These are phyloP conservation scores for Chromis chromis DNA, from an alignment of 2,797 vertebrate species.

Conservation along the genomic window DNA sequence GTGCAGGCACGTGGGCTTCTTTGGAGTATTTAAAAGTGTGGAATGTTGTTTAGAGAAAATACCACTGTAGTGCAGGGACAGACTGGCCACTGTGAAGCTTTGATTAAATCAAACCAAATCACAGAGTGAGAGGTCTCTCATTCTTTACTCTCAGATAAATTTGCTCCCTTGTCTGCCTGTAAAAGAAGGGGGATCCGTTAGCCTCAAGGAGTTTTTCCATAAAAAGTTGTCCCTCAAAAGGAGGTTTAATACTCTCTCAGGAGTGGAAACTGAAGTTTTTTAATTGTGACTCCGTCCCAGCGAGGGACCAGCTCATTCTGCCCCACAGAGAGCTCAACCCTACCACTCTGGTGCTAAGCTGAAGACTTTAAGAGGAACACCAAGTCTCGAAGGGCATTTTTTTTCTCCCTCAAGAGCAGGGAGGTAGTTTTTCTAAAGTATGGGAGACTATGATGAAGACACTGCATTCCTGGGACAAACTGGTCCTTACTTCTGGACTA, in stretches of 20 bases:
- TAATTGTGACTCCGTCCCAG: slow-evolving; percentile 55
- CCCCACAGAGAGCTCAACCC: slow-evolving; percentile 51
- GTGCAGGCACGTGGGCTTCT: slow-evolving; percentile 76
- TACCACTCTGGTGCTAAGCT: slow-evolving; percentile 47
- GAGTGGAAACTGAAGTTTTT: slow-evolving; percentile 44
- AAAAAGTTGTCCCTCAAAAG: slow-evolving; percentile 24
- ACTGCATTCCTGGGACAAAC: slow-evolving; percentile 88
- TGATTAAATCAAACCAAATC: slow-evolving; percentile 56
- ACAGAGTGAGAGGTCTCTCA: slow-evolving; percentile 20
- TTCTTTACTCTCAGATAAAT: slow-evolving; percentile 12
- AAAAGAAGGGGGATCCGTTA: background rate
- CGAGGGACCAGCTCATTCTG: slow-evolving; percentile 49
- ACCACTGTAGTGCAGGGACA: slow-evolving; percentile 16
- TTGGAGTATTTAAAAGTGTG: slow-evolving; percentile 78
- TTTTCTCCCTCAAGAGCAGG: slow-evolving; percentile 28
- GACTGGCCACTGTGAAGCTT: slow-evolving; percentile 36
- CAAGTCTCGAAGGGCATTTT: slow-evolving; percentile 33
- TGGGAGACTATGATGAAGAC: slow-evolving; percentile 88
- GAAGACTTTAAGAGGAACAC: slow-evolving; percentile 42
- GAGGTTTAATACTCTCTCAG: slow-evolving; percentile 44
- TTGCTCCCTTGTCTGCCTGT: background rate
- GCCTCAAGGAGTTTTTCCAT: background rate
- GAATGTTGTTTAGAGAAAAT: slow-evolving; percentile 77
- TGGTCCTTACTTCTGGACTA: slow-evolving; percentile 87
- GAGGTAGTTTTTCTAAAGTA: slow-evolving; percentile 54